Evolutionary conservation across 2,113 vertebrate genomes (phyloP).

Genomic region (Takifugu bimaculatus): DNA sequence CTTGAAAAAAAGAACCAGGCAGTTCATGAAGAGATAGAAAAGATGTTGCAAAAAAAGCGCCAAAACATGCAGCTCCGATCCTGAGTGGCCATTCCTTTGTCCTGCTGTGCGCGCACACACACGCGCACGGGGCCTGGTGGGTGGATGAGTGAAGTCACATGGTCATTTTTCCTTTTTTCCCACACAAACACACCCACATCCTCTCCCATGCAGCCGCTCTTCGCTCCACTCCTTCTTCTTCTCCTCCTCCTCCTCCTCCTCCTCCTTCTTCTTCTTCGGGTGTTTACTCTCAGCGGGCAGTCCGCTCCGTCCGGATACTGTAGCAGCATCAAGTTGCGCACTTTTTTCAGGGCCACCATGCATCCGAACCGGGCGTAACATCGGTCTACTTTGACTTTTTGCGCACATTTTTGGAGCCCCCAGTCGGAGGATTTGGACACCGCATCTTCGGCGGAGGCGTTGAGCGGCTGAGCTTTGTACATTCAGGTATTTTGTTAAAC

Average conservation of each 20-base stretch:
- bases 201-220: slow-evolving; percentile 59
- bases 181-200: slow-evolving; percentile 71
- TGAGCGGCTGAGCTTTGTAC: slow-evolving; percentile 29
- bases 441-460: slow-evolving; percentile 5
- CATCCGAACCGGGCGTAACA: slow-evolving; percentile 23
- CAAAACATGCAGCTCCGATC: slow-evolving; percentile 6
- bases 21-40: background rate
- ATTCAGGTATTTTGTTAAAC: slow-evolving; percentile 37
- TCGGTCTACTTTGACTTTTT: background rate
- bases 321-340: slow-evolving; percentile 32
- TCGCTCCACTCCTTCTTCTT: slow-evolving; percentile 9
- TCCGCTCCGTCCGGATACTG: slow-evolving; percentile 36
- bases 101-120: slow-evolving; percentile 32
- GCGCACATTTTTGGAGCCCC: slow-evolving; percentile 9
- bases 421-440: slow-evolving; percentile 12
- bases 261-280: slow-evolving; percentile 35
- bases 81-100: slow-evolving; percentile 51
- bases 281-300: slow-evolving; percentile 45
- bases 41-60: background rate
- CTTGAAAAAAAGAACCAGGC: background rate
- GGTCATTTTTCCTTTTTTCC: slow-evolving; percentile 67
- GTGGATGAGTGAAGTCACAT: slow-evolving; percentile 70
- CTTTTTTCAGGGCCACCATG: slow-evolving; percentile 24
- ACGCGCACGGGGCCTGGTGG: slow-evolving; percentile 45
- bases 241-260: background rate